Percentiles rank a stretch among this genome's conserved stretches.
Evolutionary conservation across 2,888 invertebrate species (phyloP).

Genomic region (Drosophila peninsularis): DNA sequence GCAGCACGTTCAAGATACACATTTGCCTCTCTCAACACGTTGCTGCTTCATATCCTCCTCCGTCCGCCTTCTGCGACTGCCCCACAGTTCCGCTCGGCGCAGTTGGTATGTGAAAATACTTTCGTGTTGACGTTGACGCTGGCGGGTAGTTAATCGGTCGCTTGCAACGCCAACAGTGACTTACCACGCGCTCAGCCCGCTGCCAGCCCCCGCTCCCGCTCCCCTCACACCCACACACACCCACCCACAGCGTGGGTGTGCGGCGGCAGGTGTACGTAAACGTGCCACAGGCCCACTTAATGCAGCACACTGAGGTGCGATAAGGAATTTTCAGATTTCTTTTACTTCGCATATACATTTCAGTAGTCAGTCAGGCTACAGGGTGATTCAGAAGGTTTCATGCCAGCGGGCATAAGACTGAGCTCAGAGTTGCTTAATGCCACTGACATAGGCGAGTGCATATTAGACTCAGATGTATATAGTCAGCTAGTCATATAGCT

Average conservation of each 20-base stretch:
- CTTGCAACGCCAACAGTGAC: slow-evolving; percentile 60
- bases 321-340: slow-evolving; percentile 77
- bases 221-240: too few relatives aligned
- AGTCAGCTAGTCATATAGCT: too few relatives aligned
- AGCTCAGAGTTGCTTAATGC: too few relatives aligned
- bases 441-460: too few relatives aligned
- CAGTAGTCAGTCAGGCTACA: slow-evolving; percentile 50
- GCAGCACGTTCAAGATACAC: slow-evolving; percentile 74
- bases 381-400: slow-evolving; percentile 36
- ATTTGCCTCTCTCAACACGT: slow-evolving; percentile 70
- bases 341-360: slow-evolving; percentile 51
- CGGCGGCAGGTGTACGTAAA: slow-evolving; percentile 57
- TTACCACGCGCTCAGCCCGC: slow-evolving; percentile 16
- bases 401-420: too few relatives aligned
- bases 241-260: neutral
- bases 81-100: slow-evolving; percentile 30
- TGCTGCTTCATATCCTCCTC: slow-evolving; percentile 23
- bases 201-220: too few relatives aligned
- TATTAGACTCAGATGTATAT: too few relatives aligned
- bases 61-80: neutral
- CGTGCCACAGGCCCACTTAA: slow-evolving; percentile 73
- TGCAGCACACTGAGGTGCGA: slow-evolving; percentile 74
- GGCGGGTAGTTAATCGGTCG: slow-evolving; percentile 74
- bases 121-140: slow-evolving; percentile 65
- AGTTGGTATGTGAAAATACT: slow-evolving; percentile 70